A percentile compares a stretch with the other conserved stretches of the same genome.
phyloP scores from a whole-genome alignment of 2,113 vertebrate genomes.

The Mirza zaza region DNA sequence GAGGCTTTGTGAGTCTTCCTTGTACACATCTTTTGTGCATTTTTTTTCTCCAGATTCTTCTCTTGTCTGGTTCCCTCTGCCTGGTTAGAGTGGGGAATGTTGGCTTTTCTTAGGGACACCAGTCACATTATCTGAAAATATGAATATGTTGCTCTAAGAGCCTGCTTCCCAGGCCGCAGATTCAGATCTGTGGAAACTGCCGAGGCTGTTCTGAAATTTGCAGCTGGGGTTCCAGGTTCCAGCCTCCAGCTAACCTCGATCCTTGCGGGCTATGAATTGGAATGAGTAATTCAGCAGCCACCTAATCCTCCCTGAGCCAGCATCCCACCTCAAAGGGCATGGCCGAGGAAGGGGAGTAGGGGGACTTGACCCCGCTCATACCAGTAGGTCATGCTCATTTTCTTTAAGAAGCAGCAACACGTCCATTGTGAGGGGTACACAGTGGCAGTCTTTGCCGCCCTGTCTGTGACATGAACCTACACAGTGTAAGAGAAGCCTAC shows the following conservation, averaged over 20 bases:
- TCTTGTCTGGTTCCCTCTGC: background rate
- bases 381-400: background rate
- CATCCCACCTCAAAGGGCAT: background rate
- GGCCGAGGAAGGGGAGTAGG: background rate
- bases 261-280: background rate
- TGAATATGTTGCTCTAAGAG: background rate
- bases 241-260: background rate
- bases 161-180: background rate
- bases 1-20: conserved; percentile 52
- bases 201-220: background rate
- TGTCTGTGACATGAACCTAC: background rate
- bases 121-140: background rate
- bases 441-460: background rate
- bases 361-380: background rate
- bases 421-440: background rate
- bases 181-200: background rate
- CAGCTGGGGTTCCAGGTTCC: background rate
- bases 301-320: background rate
- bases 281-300: background rate
- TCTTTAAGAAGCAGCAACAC: background rate
- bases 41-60: conserved; percentile 18
- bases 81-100: background rate
- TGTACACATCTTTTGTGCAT: background rate
- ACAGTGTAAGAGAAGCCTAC: background rate
- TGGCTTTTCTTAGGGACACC: background rate